These are phyloP conservation scores for Heterotilapia buettikoferi DNA, from an alignment of 2,113 vertebrate genomes.

Conservation along the genomic window DNA sequence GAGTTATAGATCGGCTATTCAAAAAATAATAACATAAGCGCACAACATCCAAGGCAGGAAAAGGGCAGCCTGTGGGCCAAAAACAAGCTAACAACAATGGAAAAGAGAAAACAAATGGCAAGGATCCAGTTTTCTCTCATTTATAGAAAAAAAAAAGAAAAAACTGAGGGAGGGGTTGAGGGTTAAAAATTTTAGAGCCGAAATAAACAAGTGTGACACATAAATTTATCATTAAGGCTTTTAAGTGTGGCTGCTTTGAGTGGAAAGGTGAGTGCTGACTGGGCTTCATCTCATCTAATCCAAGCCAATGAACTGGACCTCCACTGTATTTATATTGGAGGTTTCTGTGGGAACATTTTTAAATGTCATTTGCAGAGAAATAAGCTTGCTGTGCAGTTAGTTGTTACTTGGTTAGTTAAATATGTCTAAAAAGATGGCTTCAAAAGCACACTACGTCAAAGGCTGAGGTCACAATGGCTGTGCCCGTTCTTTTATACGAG, in stretches of 20 bases:
- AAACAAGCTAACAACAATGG: background rate
- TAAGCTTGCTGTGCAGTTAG: background rate
- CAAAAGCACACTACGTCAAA: background rate
- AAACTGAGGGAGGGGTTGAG: background rate
- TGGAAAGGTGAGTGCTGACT: background rate
- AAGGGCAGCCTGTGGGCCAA: background rate
- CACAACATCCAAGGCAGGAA: background rate
- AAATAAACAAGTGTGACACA: background rate
- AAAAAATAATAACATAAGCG: background rate
- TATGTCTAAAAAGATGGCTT: background rate
- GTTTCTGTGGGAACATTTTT: background rate
- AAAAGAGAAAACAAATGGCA: background rate
- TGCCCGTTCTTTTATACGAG: background rate
- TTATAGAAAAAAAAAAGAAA: background rate
- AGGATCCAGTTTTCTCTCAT: fast-evolving
- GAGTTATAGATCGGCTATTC: background rate
- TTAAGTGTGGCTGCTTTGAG: background rate
- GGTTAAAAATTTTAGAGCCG: background rate
- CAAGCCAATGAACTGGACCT: background rate
- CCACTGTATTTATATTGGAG: background rate
- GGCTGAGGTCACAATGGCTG: background rate
- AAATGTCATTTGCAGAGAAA: background rate
- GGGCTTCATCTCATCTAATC: background rate
- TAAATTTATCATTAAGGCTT: background rate
- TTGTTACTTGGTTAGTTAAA: background rate